Evolutionary conservation across 2,888 invertebrate species (phyloP).

Genomic region (Beris chalybata): DNA sequence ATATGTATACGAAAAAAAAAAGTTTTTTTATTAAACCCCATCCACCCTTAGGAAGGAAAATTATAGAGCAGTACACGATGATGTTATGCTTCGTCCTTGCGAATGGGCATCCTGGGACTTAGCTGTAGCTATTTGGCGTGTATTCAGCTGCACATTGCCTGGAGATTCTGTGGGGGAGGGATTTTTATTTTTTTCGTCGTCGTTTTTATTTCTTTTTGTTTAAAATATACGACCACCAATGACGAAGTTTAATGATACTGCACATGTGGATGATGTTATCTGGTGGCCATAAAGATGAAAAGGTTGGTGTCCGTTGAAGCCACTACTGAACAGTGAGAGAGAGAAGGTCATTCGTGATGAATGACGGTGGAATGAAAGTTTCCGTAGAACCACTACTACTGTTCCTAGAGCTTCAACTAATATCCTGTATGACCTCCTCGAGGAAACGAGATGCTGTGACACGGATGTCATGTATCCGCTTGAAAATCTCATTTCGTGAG

Average conservation of each 20-base stretch:
- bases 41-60: background rate
- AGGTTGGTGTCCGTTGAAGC: conserved; percentile 16
- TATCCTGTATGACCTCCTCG: too few species aligned
- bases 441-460: background rate
- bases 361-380: too few species aligned
- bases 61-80: background rate
- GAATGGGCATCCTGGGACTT: background rate
- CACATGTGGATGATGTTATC: conserved; percentile 21
- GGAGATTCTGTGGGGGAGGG: background rate
- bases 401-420: too few species aligned
- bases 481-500: conserved; percentile 7
- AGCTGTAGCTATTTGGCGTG: too few species aligned
- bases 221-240: conserved; percentile 12
- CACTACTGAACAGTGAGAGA: conserved; percentile 6
- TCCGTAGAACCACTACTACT: too few species aligned
- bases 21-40: conserved; percentile 7
- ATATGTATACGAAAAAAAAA: background rate
- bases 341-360: background rate
- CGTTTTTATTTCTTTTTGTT: background rate
- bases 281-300: conserved; percentile 12
- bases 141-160: too few species aligned
- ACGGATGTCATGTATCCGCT: background rate
- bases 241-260: conserved; percentile 22
- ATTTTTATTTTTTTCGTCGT: background rate
- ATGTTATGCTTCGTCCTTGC: background rate